A percentile compares a stretch with the other conserved stretches of the same genome.
Conservation (phyloP, 1,140 invertebrate species). For the Ceratosolen fusciceps region DNA sequence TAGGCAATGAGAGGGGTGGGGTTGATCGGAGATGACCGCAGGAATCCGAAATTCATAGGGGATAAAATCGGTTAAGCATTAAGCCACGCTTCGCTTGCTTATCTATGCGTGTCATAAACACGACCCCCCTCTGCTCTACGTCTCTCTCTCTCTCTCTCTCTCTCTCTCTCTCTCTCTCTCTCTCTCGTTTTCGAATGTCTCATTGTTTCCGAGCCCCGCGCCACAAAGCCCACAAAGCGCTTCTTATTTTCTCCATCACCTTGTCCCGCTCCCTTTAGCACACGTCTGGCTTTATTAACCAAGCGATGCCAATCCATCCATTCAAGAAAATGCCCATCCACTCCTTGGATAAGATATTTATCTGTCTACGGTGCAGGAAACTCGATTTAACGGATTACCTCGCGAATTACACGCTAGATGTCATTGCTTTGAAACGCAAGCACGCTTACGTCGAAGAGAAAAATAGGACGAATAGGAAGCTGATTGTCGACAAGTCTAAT, state of each 20-base stretch:
- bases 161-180: conserved; percentile 43
- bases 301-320: conserved; percentile 37
- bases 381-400: too few species aligned
- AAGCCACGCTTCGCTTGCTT: conserved; percentile 49
- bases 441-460: too few species aligned
- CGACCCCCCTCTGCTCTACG: conserved; percentile 51
- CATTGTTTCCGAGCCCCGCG: conserved; percentile 63
- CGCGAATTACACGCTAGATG: too few species aligned
- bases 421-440: too few species aligned
- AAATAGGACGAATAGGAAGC: too few species aligned
- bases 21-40: conserved; percentile 8
- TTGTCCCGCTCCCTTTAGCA: not conserved
- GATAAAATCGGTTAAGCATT: conserved; percentile 53
- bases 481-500: too few species aligned
- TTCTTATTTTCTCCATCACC: not conserved
- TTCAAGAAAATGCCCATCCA: conserved; percentile 39
- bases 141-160: conserved; percentile 54
- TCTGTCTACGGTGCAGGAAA: conserved; percentile 55
- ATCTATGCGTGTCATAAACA: conserved; percentile 69
- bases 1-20: not conserved
- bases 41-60: conserved; percentile 60
- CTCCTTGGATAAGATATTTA: conserved; percentile 62
- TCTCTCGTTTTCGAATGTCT: too few species aligned
- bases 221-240: conserved; percentile 66
- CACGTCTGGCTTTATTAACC: not conserved